A percentile compares a stretch with the other conserved stretches of the same genome.
Evolutionary conservation across 2,113 vertebrate genomes (phyloP).

Genomic region (Pteropus alecto): DNA sequence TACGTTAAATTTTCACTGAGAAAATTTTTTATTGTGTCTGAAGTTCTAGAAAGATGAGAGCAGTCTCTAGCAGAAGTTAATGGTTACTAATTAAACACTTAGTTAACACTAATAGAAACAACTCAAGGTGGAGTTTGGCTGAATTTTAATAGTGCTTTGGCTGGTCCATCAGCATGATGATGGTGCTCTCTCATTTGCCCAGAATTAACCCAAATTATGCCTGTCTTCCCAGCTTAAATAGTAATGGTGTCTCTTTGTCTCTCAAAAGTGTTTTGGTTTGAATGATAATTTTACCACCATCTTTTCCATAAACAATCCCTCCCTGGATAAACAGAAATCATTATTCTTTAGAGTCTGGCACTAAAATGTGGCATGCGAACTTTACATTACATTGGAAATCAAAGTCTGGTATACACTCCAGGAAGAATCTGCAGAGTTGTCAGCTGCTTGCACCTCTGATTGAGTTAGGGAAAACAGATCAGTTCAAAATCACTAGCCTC

Average conservation of each 20-base stretch:
- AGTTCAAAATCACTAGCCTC: constrained; percentile 47
- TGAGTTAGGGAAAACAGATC: constrained; percentile 48
- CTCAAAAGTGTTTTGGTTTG: neutral
- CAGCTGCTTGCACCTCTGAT: constrained; percentile 20
- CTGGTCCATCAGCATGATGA: neutral
- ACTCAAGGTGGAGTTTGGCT: neutral
- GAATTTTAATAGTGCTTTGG: constrained; percentile 6
- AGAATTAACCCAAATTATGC: neutral
- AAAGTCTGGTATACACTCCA: neutral
- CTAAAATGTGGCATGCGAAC: neutral
- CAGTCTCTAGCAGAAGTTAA: neutral
- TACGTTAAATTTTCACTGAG: neutral
- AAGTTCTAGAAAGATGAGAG: neutral
- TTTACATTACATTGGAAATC: constrained; percentile 18
- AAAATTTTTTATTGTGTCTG: neutral
- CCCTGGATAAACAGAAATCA: neutral
- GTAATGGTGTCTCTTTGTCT: neutral
- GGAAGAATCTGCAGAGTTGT: neutral
- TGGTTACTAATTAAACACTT: neutral
- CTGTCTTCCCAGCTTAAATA: neutral
- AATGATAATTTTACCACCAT: neutral
- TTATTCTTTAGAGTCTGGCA: neutral
- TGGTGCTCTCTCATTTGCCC: neutral
- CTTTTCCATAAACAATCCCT: neutral
- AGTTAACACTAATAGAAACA: neutral